phyloP scores from a whole-genome alignment of 2,797 vertebrate species.

The Loris lydekkerianus region DNA sequence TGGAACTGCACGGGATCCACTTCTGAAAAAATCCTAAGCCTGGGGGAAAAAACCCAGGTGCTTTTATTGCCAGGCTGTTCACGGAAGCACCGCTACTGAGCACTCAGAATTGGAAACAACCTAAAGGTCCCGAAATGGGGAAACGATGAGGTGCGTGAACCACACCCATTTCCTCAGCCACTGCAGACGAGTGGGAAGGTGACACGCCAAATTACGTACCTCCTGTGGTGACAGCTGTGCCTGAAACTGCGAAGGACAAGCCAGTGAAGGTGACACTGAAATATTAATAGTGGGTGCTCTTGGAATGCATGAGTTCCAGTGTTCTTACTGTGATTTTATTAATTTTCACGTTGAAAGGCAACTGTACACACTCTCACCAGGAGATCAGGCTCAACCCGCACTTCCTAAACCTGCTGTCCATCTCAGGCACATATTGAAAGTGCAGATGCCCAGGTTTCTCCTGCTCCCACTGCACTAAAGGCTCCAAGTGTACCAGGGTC shows the following conservation, averaged over 20 bases:
- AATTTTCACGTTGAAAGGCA: background rate
- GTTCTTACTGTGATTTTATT: background rate
- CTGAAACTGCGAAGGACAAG: rapidly evolving
- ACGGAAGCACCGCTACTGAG: background rate
- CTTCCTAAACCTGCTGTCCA: background rate
- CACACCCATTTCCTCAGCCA: background rate
- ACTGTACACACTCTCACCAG: background rate
- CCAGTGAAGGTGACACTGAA: rapidly evolving
- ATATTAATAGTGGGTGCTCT: rapidly evolving
- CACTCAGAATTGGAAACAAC: background rate
- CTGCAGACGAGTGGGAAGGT: background rate
- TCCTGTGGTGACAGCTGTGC: background rate
- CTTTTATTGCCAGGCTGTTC: background rate
- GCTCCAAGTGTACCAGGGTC: background rate
- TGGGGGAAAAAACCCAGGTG: rapidly evolving
- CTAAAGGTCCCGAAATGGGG: background rate
- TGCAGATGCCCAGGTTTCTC: background rate
- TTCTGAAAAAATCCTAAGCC: background rate
- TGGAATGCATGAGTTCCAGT: background rate
- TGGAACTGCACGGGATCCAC: background rate
- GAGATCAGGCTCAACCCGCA: background rate
- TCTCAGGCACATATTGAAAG: background rate
- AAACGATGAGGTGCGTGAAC: background rate
- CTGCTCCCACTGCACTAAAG: background rate
- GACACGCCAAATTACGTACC: background rate